phyloP scores from a whole-genome alignment of 2,888 invertebrate species.

The Pyrrhia umbra region DNA sequence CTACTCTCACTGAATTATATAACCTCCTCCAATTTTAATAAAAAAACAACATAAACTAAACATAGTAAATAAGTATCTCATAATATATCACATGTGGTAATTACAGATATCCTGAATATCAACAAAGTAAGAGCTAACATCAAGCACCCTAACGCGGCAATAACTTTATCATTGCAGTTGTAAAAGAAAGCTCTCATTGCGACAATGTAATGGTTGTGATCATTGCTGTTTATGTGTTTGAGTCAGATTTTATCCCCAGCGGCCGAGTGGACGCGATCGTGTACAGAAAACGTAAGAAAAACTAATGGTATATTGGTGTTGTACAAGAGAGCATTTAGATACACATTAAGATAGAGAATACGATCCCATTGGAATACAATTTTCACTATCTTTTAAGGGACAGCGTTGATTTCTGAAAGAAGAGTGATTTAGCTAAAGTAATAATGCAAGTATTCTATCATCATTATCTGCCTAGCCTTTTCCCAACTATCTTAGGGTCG shows the following conservation, averaged over 20 bases:
- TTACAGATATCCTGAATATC: slow-evolving; percentile 13
- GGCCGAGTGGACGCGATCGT: background rate
- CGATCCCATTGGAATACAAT: slow-evolving; percentile 7
- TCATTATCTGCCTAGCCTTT: too few species aligned
- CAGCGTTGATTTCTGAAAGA: background rate
- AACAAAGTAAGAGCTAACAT: slow-evolving; percentile 34
- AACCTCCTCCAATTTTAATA: too few species aligned
- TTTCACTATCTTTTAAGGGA: background rate
- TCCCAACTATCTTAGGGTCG: too few species aligned
- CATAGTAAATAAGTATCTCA: slow-evolving; percentile 24
- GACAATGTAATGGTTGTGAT: slow-evolving; percentile 49
- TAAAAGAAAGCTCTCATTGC: slow-evolving; percentile 38
- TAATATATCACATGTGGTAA: slow-evolving; percentile 14
- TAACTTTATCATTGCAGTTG: slow-evolving; percentile 41
- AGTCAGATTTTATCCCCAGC: slow-evolving; percentile 39
- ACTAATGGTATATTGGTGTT: slow-evolving; percentile 2
- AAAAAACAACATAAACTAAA: slow-evolving; percentile 7
- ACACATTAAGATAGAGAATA: slow-evolving; percentile 1
- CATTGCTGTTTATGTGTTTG: slow-evolving; percentile 34
- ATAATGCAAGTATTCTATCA: background rate
- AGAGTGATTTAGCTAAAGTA: background rate
- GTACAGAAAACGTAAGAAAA: background rate
- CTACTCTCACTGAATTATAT: too few species aligned
- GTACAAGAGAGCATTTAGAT: slow-evolving; percentile 19
- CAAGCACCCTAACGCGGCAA: slow-evolving; percentile 21